Conservation (phyloP, 2,888 invertebrate species). For the Cantharis rufa region DNA sequence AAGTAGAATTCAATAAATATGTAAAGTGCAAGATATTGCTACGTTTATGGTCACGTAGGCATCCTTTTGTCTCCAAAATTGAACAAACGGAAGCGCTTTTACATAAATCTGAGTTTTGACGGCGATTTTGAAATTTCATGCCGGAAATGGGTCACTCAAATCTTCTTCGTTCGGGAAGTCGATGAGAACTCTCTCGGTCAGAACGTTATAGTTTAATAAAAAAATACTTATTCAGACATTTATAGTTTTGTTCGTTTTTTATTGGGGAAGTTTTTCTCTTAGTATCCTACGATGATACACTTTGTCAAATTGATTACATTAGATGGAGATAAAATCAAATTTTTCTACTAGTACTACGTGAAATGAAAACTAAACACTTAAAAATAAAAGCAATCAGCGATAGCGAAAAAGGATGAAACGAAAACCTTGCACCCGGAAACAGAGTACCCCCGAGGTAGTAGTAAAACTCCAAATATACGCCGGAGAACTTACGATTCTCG, state of each 20-base stretch:
- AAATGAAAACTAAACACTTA: background rate
- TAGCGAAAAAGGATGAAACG: constrained; percentile 14
- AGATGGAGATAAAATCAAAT: background rate
- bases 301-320: background rate
- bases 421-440: constrained; percentile 17
- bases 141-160: constrained; percentile 26
- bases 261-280: background rate
- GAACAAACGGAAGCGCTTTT: constrained; percentile 21
- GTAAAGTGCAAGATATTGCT: constrained; percentile 4
- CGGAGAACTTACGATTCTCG: constrained; percentile 26
- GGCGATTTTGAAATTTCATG: constrained; percentile 15
- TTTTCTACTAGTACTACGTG: background rate
- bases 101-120: constrained; percentile 24
- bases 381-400: constrained; percentile 10
- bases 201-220: constrained; percentile 11
- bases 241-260: background rate
- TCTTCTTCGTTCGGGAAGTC: constrained; percentile 19
- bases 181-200: constrained; percentile 17
- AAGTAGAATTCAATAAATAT: constrained; percentile 5
- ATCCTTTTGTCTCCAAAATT: constrained; percentile 20
- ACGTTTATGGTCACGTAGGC: constrained; percentile 12
- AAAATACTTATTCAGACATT: background rate
- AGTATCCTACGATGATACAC: background rate
- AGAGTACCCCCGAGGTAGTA: constrained; percentile 23
- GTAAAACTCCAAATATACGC: constrained; percentile 25